Percentiles rank a stretch among this genome's conserved stretches.
Conservation (phyloP, 2,113 vertebrate species). For the Tenrec ecaudatus region DNA sequence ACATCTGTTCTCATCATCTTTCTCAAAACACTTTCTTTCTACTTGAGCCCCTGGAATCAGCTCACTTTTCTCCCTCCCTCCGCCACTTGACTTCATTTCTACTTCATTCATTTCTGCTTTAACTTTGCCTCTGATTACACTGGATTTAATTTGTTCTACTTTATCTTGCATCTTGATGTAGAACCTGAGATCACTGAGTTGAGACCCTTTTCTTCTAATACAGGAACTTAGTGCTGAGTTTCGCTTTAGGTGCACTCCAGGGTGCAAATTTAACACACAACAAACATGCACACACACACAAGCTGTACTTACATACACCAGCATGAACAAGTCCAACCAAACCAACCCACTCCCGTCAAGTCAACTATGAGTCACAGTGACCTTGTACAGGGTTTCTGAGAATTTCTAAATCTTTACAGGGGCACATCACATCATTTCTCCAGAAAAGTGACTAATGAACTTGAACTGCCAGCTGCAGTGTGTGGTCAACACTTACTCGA, state of each 20-base stretch:
- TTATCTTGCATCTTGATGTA: neutral
- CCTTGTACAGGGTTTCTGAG: no score
- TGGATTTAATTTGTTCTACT: neutral
- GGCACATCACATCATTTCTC: no score
- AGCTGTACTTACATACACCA: conserved; percentile 21
- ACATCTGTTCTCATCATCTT: no score
- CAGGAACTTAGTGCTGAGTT: neutral
- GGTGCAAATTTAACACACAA: neutral
- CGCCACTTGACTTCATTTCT: neutral
- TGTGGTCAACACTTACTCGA: neutral
- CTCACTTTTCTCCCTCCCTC: no score
- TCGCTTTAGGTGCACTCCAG: neutral
- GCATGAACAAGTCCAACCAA: conserved; percentile 3
- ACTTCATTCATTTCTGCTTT: neutral
- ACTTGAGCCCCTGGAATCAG: no score
- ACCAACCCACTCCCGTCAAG: no score
- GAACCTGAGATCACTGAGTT: neutral
- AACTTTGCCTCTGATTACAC: conserved; percentile 9
- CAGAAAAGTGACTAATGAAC: no score
- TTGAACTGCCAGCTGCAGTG: no score
- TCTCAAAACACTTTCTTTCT: no score
- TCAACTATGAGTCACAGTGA: no score
- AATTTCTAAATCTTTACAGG: no score
- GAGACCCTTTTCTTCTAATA: neutral
- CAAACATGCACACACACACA: neutral